These are phyloP conservation scores for Peucedramus taeniatus DNA, from an alignment of 2,113 vertebrate genomes.

Conservation along the genomic window DNA sequence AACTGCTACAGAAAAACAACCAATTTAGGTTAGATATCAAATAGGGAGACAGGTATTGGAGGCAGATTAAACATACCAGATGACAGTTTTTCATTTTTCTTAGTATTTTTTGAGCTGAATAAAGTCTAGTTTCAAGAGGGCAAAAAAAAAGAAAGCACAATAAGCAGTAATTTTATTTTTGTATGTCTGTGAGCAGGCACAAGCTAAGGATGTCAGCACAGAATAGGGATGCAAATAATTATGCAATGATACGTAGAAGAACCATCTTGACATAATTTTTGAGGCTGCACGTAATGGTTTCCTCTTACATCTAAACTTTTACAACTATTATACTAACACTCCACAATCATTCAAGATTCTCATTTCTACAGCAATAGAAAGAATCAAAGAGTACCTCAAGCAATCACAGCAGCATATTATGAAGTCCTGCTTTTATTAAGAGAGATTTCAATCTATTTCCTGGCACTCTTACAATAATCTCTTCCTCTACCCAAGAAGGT, in stretches of 20 bases:
- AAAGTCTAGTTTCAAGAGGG: neutral
- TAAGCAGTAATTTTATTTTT: neutral
- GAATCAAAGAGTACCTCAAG: neutral
- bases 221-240: neutral
- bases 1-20: neutral
- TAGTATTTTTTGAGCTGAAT: neutral
- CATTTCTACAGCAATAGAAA: neutral
- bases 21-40: neutral
- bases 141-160: neutral
- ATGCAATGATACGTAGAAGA: neutral
- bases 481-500: neutral
- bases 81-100: neutral
- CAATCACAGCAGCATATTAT: neutral
- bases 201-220: neutral
- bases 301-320: neutral
- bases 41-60: accelerated
- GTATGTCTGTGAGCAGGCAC: neutral
- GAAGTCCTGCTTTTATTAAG: neutral
- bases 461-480: neutral
- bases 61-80: neutral
- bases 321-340: neutral
- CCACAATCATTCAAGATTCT: neutral
- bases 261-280: neutral
- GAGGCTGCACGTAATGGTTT: neutral
- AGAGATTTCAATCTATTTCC: neutral